Evolutionary conservation across 2,113 vertebrate genomes (phyloP).

Genomic region (Muntiacus reevesi): DNA sequence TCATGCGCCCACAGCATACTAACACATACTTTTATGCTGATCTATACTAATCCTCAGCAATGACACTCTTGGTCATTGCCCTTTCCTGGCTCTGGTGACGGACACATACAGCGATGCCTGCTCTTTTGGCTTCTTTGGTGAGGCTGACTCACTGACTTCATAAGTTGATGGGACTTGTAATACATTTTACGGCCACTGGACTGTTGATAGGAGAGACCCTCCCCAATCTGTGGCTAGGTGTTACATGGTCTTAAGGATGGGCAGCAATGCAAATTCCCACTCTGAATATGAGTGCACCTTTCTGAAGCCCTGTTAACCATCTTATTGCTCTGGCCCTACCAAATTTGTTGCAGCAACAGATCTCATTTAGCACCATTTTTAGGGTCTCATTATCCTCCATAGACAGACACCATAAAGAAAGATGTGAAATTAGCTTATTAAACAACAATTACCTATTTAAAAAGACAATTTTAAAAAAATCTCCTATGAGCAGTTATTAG

Average conservation of each 20-base stretch:
- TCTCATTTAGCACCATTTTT: neutral
- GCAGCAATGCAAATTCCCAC: neutral
- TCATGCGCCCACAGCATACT: neutral
- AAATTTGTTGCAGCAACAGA: neutral
- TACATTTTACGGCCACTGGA: neutral
- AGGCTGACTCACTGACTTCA: neutral
- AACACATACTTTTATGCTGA: neutral
- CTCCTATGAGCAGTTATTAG: neutral
- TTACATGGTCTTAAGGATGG: neutral
- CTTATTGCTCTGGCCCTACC: neutral
- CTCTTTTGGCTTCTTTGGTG: neutral
- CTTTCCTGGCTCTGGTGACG: neutral
- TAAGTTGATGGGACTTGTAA: neutral
- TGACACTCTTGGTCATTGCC: neutral
- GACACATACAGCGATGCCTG: neutral
- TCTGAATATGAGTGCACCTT: neutral
- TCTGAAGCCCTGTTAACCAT: neutral
- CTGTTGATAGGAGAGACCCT: neutral
- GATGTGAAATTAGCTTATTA: neutral
- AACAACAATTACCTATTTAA: neutral
- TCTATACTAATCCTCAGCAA: neutral
- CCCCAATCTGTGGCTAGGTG: neutral
- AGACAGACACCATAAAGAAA: neutral
- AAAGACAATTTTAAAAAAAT: neutral
- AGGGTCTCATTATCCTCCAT: neutral